Evolutionary conservation across 2,797 vertebrate genomes (phyloP).

Genomic region (Microtus obscurus): DNA sequence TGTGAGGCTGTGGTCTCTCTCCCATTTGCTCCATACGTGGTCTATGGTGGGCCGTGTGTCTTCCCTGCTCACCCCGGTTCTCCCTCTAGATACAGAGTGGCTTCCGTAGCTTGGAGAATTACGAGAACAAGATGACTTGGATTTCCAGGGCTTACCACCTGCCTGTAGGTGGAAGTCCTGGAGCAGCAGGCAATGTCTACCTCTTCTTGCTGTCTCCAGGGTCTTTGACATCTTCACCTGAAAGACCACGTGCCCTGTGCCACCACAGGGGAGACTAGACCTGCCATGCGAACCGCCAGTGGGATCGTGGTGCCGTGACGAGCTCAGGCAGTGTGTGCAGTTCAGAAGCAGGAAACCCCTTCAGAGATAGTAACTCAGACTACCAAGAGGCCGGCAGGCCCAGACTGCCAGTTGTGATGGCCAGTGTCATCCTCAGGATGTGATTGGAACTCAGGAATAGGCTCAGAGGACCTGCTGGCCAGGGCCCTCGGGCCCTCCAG

Average conservation of each 20-base stretch:
- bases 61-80: not conserved
- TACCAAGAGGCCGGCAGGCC: not conserved
- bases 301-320: not conserved
- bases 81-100: not conserved
- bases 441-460: constrained; percentile 39
- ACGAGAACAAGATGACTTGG: not conserved
- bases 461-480: constrained; percentile 8
- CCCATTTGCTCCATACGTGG: rapidly evolving
- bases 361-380: not conserved
- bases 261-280: not conserved
- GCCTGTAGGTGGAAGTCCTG: not conserved
- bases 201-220: not conserved
- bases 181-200: not conserved
- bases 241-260: not conserved
- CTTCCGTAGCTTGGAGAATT: not conserved
- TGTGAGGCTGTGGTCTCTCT: rapidly evolving
- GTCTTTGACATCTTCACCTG: not conserved
- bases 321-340: not conserved
- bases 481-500: not conserved
- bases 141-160: not conserved
- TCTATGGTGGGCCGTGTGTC: not conserved
- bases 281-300: too few relatives aligned
- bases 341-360: not conserved
- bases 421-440: constrained; percentile 26
- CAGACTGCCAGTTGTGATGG: not conserved